These are phyloP conservation scores for Ondatra zibethicus DNA, from an alignment of 2,113 vertebrate species.

Conservation along the genomic window DNA sequence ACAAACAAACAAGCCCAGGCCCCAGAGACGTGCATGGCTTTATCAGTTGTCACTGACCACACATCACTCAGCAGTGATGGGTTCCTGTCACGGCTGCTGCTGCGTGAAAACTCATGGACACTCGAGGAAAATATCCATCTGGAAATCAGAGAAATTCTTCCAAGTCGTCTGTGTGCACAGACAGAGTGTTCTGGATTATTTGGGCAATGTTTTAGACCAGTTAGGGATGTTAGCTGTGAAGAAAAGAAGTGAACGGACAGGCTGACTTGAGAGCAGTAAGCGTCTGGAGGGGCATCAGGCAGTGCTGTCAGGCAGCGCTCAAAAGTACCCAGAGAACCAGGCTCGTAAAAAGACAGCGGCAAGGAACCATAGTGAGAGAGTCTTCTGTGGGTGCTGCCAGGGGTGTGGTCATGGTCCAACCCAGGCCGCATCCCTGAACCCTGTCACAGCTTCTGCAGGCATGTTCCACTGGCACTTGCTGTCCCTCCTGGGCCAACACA, in stretches of 20 bases:
- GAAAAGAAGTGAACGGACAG: background rate
- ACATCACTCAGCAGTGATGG: background rate
- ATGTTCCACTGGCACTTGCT: background rate
- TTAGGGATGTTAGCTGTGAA: background rate
- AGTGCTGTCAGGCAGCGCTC: too few relatives aligned
- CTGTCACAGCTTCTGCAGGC: background rate
- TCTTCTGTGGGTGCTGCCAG: accelerated
- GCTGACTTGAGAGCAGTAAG: background rate
- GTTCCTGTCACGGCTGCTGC: background rate
- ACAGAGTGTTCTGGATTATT: background rate
- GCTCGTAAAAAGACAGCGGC: background rate
- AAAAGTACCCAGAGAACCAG: background rate
- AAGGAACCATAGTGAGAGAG: background rate
- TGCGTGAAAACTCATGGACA: background rate
- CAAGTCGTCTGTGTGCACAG: background rate
- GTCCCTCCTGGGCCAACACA: background rate
- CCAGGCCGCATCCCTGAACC: background rate
- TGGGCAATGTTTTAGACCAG: background rate
- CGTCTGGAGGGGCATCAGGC: too few relatives aligned
- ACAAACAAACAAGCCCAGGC: background rate
- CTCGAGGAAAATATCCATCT: too few relatives aligned
- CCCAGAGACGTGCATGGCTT: background rate
- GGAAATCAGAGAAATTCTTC: background rate
- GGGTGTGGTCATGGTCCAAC: too few relatives aligned
- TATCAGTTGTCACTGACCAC: background rate